A percentile compares a stretch with the other conserved stretches of the same genome.
phyloP scores from a whole-genome alignment of 2,888 invertebrate species.

The Dicycla oo region DNA sequence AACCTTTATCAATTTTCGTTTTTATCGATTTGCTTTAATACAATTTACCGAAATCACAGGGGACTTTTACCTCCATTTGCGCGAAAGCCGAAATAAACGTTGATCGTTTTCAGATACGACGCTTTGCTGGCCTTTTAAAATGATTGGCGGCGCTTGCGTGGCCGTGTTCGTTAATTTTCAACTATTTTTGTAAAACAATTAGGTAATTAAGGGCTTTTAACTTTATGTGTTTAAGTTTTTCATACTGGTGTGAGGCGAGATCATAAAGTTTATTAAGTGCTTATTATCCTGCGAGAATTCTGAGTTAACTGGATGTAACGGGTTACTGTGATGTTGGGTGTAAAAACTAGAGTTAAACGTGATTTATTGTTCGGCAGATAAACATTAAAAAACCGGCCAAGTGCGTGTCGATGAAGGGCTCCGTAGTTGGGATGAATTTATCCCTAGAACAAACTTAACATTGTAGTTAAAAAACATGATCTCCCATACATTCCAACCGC shows the following conservation, averaged over 20 bases:
- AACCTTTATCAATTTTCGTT: constrained; percentile 75
- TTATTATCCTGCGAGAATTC: constrained; percentile 32
- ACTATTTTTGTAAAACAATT: constrained; percentile 60
- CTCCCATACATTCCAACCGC: too few relatives aligned
- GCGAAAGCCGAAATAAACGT: constrained; percentile 73
- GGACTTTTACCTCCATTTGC: constrained; percentile 83
- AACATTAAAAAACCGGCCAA: too few relatives aligned
- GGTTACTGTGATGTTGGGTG: constrained; percentile 10
- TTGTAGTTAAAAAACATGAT: too few relatives aligned
- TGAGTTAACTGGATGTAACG: constrained; percentile 16
- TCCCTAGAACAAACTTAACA: too few relatives aligned
- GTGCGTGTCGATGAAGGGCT: too few relatives aligned
- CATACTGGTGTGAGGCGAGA: not conserved
- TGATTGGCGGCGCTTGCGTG: constrained; percentile 60
- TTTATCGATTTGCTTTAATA: constrained; percentile 81
- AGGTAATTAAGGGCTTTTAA: constrained; percentile 54
- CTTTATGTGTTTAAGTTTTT: constrained; percentile 40
- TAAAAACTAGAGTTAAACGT: constrained; percentile 12
- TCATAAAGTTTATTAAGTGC: constrained; percentile 50
- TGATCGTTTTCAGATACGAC: constrained; percentile 63
- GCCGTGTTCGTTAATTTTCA: constrained; percentile 52
- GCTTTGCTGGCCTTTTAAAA: constrained; percentile 68
- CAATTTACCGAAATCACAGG: constrained; percentile 80
- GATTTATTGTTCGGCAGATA: not conserved
- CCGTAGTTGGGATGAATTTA: too few relatives aligned